Conservation (phyloP, 2,888 invertebrate species). For the Sinodicranocentrus sp. region DNA sequence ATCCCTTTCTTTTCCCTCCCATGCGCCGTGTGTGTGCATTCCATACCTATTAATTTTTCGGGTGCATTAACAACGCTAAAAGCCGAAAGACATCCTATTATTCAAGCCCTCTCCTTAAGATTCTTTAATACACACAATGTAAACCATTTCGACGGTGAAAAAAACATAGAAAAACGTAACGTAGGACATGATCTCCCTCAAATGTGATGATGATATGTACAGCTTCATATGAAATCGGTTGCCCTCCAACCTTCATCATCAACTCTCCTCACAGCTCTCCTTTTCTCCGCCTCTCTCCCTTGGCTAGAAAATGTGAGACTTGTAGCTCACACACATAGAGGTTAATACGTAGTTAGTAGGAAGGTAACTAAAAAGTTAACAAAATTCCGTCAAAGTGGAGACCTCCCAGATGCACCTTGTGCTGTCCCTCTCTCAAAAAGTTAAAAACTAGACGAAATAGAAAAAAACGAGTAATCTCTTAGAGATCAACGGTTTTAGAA, state of each 20-base stretch:
- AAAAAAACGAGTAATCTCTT: slow-evolving; percentile 27
- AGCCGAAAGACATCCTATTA: too few relatives aligned
- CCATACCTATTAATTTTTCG: slow-evolving; percentile 49
- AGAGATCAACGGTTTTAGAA: slow-evolving; percentile 55
- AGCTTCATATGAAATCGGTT: slow-evolving; percentile 23
- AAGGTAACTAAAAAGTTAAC: slow-evolving; percentile 51
- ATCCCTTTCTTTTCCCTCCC: too few relatives aligned
- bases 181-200: slow-evolving; percentile 45
- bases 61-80: too few relatives aligned
- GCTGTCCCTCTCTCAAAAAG: slow-evolving; percentile 9
- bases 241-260: slow-evolving; percentile 55
- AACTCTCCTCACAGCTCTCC: slow-evolving; percentile 13
- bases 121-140: too few relatives aligned
- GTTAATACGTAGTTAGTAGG: slow-evolving; percentile 47
- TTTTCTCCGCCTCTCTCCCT: slow-evolving; percentile 56
- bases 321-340: slow-evolving; percentile 64
- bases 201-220: not conserved
- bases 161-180: slow-evolving; percentile 28
- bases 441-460: slow-evolving; percentile 32
- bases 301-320: slow-evolving; percentile 13
- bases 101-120: too few relatives aligned
- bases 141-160: too few relatives aligned
- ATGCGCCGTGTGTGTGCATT: slow-evolving; percentile 21
- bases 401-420: slow-evolving; percentile 62
- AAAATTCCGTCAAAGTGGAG: slow-evolving; percentile 64